Percentiles rank a stretch among this genome's conserved stretches.
Conservation (phyloP, 2,113 vertebrate genomes). For the Syrmaticus mikado region DNA sequence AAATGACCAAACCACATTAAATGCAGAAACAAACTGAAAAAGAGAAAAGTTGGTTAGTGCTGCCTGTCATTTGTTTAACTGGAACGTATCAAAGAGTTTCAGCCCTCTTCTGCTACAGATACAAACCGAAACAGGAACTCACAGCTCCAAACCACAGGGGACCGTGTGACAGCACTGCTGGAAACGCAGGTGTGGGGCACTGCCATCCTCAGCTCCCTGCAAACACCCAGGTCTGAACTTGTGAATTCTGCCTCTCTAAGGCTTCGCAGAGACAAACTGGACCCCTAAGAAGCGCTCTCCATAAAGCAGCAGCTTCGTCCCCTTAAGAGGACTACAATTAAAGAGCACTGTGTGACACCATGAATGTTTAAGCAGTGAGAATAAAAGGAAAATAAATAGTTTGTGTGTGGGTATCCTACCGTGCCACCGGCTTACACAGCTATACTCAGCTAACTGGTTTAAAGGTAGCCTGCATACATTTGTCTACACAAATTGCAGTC, state of each 20-base stretch:
- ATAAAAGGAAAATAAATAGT: background rate
- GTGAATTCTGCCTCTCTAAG: background rate
- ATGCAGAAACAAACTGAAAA: background rate
- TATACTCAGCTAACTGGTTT: background rate
- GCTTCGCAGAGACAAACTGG: background rate
- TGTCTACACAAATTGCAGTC: background rate
- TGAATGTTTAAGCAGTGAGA: background rate
- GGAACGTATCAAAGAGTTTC: slow-evolving; percentile 44
- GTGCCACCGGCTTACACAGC: background rate
- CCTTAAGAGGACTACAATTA: background rate
- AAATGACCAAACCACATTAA: background rate
- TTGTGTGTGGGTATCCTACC: background rate
- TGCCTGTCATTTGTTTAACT: slow-evolving; percentile 31
- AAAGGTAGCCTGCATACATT: background rate
- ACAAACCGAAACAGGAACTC: slow-evolving; percentile 72
- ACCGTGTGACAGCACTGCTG: background rate
- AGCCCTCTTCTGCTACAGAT: slow-evolving; percentile 35
- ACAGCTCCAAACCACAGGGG: slow-evolving; percentile 72
- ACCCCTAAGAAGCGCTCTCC: background rate
- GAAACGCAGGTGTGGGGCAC: background rate
- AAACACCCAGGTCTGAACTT: background rate
- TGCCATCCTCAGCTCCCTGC: background rate
- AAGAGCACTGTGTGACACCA: background rate
- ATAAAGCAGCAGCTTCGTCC: background rate
- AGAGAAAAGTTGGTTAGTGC: background rate